Evolutionary conservation across 2,888 invertebrate species (phyloP), one percentile per base, ranked within the genome.

Genomic region (Thymelicus sylvestris): DNA sequence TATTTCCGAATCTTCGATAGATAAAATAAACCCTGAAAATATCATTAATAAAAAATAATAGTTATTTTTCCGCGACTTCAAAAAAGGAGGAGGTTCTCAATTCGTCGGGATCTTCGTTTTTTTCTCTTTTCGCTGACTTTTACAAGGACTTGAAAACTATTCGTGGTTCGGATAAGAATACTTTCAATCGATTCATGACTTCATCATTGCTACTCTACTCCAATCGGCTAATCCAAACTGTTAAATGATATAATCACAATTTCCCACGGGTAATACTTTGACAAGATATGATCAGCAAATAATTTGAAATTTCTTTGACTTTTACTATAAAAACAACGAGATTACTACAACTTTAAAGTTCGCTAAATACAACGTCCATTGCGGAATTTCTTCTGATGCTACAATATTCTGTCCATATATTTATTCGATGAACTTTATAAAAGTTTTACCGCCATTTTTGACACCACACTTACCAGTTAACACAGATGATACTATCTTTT

Each of bases 401-500:
- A 57, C 39, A 31, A 57, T 44, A 13, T 13, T 38, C 24, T 12
- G 13, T 19, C 15, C 19, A 2, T 52, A 7, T 8, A 15, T 19
- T 7, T 8, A 3, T 7, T 3, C 24, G 13, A 57, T 57, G 38
- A 13, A 13, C 57, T 13, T 6, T 57, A 6, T 2, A 13, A 57
- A 2, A 38, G 13, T 13, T 12, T 10, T 67, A 31, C 48, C 15
- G 24, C 65, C 5, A n/a, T 38, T 57, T 52, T 52, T 52, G 38
- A 50, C 41, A 39, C 19, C 19, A 19, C 19, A 19, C 19, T 19
- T 4, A 13, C 5, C 12, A 4, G 39, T 57, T 15, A 7, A 6
- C 57, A 69, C 48, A 64, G 63, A 63, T 48, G 63, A 69, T 64
- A 70, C 64, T 65, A 65, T 65, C 31, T 69, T 55, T 64, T 60